Evolutionary conservation across 2,888 invertebrate genomes (phyloP).

Genomic region (Tetrapedia diversipes): DNA sequence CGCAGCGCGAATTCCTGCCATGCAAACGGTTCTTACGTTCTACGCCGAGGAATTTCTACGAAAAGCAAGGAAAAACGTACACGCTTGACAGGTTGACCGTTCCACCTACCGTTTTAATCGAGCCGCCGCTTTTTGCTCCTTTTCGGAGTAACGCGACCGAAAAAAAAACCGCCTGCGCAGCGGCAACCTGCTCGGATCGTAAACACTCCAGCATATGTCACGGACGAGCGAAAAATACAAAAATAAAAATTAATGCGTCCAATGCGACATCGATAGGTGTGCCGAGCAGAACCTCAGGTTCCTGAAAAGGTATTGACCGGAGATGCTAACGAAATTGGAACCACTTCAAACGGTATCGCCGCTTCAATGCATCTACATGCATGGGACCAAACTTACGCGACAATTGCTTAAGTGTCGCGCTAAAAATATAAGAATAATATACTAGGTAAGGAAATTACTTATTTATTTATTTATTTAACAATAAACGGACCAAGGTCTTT

Average conservation of each 20-base stretch:
- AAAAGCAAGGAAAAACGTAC: conserved; percentile 49
- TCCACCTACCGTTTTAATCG: conserved; percentile 60
- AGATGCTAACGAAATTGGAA: too few species aligned
- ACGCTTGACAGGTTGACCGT: conserved; percentile 52
- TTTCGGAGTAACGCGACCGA: conserved; percentile 40
- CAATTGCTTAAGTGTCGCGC: too few species aligned
- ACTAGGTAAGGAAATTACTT: too few species aligned
- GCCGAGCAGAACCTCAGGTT: too few species aligned
- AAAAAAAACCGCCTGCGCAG: conserved; percentile 35
- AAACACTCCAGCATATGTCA: conserved; percentile 18
- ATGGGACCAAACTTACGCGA: too few species aligned
- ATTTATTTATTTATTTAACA: too few species aligned
- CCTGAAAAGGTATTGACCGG: too few species aligned
- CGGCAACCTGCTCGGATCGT: conserved; percentile 24
- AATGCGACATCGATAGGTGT: too few species aligned
- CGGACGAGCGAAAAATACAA: background rate
- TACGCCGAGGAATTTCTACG: conserved; percentile 38
- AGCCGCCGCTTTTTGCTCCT: conserved; percentile 40
- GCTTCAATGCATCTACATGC: too few species aligned
- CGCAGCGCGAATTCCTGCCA: conserved; percentile 21
- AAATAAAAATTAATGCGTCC: background rate
- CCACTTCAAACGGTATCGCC: too few species aligned
- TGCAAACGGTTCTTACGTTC: conserved; percentile 33
- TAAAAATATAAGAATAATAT: too few species aligned
- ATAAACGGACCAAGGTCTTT: too few species aligned